Base-by-base conservation (phyloP, 2,113 vertebrate genomes). In the Pardalotus punctatus region DNA sequence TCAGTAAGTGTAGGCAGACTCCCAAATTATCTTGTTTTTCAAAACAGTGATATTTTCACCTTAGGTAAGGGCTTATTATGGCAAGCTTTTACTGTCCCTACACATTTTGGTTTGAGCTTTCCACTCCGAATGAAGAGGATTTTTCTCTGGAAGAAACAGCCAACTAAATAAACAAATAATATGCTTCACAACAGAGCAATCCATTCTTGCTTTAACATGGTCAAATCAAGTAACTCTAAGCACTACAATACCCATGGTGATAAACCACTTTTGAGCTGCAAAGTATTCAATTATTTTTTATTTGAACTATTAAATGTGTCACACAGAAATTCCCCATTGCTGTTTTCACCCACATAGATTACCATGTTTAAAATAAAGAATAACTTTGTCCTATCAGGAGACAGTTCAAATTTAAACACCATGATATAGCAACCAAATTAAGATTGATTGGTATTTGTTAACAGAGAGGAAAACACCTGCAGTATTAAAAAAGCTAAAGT, bases 261-360 rank as follows among this genome's bases (percentile, higher is more conserved):
- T 83, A 95, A 87, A 93, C 87, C 61, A 53, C 94, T 94, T 94
- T 67, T 90, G 51, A 94, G 71, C 64, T 69, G 86, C 89, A 72
- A 73, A 95, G 86, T 93, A 76, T 85, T 93, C 91, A 88, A 23
- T 94, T 91, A 72, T 91, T 96, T 97, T 96, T 93, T 95, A 86
- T 92, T 90, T 95, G 88, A 95, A 90, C 92, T 93, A 66, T 95
- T 96, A 77, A 74, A 81, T 67, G 36, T 84, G 84, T 95, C 92
- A 88, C 83, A 83, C 65, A 53, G 23, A 94, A 90, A 89, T 87
- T 94, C 76, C 69, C 56, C 64, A 47, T 83, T 60, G 87, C 88
- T 93, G 11, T 85, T 92, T 95, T 92, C 78, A 83, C 80, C n/a
- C 54, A 79, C 57, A 28, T 48, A 86, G 53, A 43, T 85, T 89